Conservation (phyloP, 2,113 vertebrate genomes). For the Rhegmatorhina hoffmannsi region DNA sequence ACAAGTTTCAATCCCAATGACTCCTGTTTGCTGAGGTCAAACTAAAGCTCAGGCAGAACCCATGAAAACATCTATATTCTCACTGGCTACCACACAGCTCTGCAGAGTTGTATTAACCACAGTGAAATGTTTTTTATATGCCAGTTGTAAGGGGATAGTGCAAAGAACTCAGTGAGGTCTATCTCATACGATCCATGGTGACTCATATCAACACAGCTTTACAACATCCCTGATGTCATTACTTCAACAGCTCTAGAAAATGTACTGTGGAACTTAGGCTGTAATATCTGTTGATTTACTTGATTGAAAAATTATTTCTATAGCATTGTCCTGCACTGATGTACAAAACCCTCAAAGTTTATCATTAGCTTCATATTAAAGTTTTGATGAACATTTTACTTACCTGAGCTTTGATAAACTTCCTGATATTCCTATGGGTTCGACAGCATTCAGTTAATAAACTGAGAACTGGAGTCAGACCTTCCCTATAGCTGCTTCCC, state of each 20-base stretch:
- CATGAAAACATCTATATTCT: background rate
- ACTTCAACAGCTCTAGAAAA: background rate
- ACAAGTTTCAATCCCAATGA: background rate
- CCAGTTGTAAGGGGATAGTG: background rate
- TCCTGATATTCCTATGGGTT: conserved; percentile 91
- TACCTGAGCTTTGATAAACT: conserved; percentile 97
- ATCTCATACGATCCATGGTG: fast-evolving
- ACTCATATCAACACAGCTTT: background rate
- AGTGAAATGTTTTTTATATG: background rate
- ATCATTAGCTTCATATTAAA: background rate
- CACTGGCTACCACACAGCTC: background rate
- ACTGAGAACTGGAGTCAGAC: conserved; percentile 95
- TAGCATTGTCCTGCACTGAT: background rate
- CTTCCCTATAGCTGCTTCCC: conserved; percentile 95
- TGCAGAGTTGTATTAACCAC: background rate
- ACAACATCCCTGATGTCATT: background rate
- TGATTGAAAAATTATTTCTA: background rate
- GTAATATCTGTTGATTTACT: background rate
- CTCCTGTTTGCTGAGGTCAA: background rate
- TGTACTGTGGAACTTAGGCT: background rate
- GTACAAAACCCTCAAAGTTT: background rate
- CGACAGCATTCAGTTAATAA: conserved; percentile 92
- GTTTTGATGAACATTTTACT: background rate
- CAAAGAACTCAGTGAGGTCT: background rate
- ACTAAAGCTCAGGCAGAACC: background rate